phyloP scores from a whole-genome alignment of 1,140 invertebrate species.

The Marisa cornuarietis region DNA sequence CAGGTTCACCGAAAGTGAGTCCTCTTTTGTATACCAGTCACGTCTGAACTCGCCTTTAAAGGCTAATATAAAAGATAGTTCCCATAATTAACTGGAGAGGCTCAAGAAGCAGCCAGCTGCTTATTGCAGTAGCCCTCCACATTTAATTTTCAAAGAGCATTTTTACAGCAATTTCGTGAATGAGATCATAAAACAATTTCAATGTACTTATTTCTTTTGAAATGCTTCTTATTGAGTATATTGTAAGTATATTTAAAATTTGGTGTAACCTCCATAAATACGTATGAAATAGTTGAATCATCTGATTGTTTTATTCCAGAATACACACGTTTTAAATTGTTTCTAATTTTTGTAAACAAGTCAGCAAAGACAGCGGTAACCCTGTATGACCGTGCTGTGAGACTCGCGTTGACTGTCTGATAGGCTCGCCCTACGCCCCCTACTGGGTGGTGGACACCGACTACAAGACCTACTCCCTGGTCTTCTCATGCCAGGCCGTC shows the following conservation, averaged over 20 bases:
- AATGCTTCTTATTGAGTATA: too few species aligned
- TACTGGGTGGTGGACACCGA: slow-evolving; percentile 50
- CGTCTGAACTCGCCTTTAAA: too few species aligned
- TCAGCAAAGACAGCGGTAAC: neutral
- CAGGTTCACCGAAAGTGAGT: slow-evolving; percentile 26
- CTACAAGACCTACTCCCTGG: slow-evolving; percentile 41
- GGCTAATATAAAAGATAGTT: too few species aligned
- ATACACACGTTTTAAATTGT: neutral
- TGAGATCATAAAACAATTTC: neutral
- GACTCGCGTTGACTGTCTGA: neutral
- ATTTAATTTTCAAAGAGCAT: neutral
- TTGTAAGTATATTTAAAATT: too few species aligned
- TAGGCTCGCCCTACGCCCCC: slow-evolving; percentile 12
- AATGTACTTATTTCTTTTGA: neutral
- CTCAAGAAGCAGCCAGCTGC: too few species aligned
- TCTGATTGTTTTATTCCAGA: too few species aligned
- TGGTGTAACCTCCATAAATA: too few species aligned
- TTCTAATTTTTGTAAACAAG: neutral
- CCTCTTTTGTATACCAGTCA: neutral
- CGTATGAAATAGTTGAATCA: too few species aligned
- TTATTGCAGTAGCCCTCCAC: neutral
- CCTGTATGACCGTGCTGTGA: too few species aligned
- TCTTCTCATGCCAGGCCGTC: slow-evolving; percentile 44
- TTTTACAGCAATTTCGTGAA: neutral
- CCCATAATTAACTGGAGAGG: neutral